Base-by-base conservation (phyloP, 2,888 invertebrate genomes). In the Agrotis clavis region DNA sequence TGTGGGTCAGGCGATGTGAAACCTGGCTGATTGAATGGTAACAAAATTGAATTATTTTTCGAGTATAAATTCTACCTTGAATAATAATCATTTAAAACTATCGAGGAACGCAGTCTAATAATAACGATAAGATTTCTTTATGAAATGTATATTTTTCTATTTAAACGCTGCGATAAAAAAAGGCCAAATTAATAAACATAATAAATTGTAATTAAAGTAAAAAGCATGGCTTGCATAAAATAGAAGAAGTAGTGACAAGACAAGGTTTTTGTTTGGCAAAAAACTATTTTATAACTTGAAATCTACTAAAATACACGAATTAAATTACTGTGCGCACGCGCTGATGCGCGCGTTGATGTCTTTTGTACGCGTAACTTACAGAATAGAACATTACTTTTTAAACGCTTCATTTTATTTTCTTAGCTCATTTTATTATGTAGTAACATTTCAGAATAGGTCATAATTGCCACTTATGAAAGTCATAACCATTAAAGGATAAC, bases 261-360 rank as follows among this genome's bases (percentile, higher is more conserved):
- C 41, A 2, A 41, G 41, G 0, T 35, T 7, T 9, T 4, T 30
- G 5, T 5, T 30, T 30, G 30, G 35, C 35, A 35, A 41, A 41
- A 41, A 11, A 41, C 1, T 1, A 11, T 57, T 35, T 5, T 4
- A 16, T 19, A 11, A 56, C 3, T 14, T 48, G n/a, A 56, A 41
- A 53, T 30, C 18, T 11, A 67, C 48, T 25, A 67, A 67, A 67
- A 68, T 50, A 18, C n/a, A 45, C 35, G 51, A 67, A 57, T 59
- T 41, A 16, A 64, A 41, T 19, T 57, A 54, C 13, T 59, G 74
- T 86, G 89, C 88, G 86, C 83, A 70, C 56, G 85, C 83, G 85
- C 72, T 57, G 65, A 19, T 70, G 84, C 84, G 84, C 88, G 82
- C 91, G 92, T 92, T 91, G 88, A 91, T 88, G 88, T 92, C 92